These are phyloP conservation scores for Polypedilum vanderplanki DNA, from an alignment of 1,140 invertebrate species.

Conservation along the genomic window DNA sequence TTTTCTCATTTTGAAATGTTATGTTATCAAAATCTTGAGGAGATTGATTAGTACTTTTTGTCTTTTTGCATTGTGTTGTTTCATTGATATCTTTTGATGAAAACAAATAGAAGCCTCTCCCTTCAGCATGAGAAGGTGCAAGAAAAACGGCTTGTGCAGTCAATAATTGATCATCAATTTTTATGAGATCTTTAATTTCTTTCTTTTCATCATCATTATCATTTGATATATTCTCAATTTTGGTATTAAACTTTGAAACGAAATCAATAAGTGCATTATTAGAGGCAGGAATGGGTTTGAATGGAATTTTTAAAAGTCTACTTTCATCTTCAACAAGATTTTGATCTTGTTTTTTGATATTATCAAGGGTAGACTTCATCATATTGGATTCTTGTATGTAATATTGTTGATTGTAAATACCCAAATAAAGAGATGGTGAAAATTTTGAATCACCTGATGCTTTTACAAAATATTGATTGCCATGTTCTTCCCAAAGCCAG, in stretches of 20 bases:
- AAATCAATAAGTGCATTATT: conserved; percentile 38
- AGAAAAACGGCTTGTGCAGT: conserved; percentile 61
- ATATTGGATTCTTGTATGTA: conserved; percentile 67
- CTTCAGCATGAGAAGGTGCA: conserved; percentile 63
- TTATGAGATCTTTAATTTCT: conserved; percentile 35
- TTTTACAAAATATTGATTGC: conserved; percentile 26
- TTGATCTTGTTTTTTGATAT: conserved; percentile 35
- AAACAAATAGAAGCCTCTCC: conserved; percentile 61
- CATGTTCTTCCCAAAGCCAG: conserved; percentile 43
- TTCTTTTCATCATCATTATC: conserved; percentile 43
- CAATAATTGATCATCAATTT: conserved; percentile 38
- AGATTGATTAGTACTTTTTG: background rate
- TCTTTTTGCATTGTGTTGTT: conserved; percentile 30
- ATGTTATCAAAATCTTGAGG: conserved; percentile 11
- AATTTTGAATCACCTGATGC: conserved; percentile 35
- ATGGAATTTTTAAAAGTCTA: conserved; percentile 53
- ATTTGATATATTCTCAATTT: background rate
- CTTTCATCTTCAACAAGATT: conserved; percentile 41
- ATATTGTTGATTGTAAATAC: conserved; percentile 71
- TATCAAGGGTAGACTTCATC: conserved; percentile 41
- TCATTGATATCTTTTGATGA: conserved; percentile 41
- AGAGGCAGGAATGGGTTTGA: conserved; percentile 57
- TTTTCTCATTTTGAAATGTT: background rate
- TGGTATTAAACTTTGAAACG: background rate
- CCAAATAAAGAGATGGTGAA: conserved; percentile 70